These are phyloP conservation scores for Gryon sp. DNA, from an alignment of 1,140 invertebrate species.

Conservation along the genomic window DNA sequence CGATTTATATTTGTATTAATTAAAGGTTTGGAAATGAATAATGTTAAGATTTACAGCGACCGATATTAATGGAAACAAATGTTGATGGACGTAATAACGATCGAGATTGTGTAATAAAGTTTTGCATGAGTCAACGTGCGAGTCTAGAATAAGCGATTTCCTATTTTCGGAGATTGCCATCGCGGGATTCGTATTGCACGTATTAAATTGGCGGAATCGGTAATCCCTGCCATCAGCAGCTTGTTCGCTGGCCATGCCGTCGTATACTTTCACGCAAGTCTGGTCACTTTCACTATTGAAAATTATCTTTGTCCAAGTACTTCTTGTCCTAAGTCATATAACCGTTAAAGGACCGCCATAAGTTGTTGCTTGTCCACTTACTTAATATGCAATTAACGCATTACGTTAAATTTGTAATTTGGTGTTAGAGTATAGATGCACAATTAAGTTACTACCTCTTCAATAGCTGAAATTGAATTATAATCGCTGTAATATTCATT, in stretches of 20 bases:
- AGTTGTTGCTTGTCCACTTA: conserved; percentile 36
- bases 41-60: too few species aligned
- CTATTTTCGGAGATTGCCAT: conserved; percentile 39
- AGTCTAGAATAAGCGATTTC: conserved; percentile 18
- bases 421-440: neutral
- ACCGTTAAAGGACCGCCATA: conserved; percentile 42
- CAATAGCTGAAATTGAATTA: too few species aligned
- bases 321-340: conserved; percentile 52
- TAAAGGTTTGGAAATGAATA: neutral
- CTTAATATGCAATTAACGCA: conserved; percentile 48
- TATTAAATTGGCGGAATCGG: conserved; percentile 48
- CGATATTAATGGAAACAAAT: neutral
- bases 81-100: conserved; percentile 11
- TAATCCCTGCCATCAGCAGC: conserved; percentile 39
- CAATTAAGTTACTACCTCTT: neutral
- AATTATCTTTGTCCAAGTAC: conserved; percentile 56
- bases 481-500: too few species aligned
- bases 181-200: conserved; percentile 31
- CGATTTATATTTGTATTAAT: too few species aligned
- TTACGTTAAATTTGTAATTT: conserved; percentile 33
- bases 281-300: conserved; percentile 60
- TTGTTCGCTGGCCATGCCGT: conserved; percentile 22
- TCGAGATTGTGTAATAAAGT: conserved; percentile 10
- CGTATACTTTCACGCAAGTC: conserved; percentile 52
- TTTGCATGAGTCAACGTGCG: conserved; percentile 6